A percentile compares a stretch with the other conserved stretches of the same genome.
Evolutionary conservation across 2,113 vertebrate genomes (phyloP).

Genomic region (Lynx canadensis): DNA sequence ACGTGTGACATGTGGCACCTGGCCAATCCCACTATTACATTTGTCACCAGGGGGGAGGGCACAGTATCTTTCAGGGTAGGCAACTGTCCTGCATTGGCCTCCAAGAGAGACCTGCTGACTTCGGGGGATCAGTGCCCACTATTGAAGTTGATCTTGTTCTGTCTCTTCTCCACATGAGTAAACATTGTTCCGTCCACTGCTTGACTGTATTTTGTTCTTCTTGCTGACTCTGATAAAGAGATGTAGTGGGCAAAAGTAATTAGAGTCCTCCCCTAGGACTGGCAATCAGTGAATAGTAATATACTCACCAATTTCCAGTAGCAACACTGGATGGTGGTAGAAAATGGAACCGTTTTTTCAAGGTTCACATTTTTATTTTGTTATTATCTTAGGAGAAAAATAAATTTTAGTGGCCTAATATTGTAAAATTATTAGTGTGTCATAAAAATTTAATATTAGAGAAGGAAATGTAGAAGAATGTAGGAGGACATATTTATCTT

Average conservation of each 20-base stretch:
- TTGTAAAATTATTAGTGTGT: background rate
- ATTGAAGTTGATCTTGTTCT: background rate
- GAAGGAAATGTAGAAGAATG: background rate
- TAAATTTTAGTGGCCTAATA: background rate
- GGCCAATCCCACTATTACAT: background rate
- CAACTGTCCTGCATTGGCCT: background rate
- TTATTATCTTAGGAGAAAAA: background rate
- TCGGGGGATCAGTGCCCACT: no score
- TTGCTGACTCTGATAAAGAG: background rate
- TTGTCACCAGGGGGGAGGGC: background rate
- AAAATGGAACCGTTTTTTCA: background rate
- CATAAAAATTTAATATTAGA: background rate
- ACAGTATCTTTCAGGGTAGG: background rate
- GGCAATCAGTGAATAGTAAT: background rate
- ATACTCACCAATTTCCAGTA: background rate
- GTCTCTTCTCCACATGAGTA: background rate
- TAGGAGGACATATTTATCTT: background rate
- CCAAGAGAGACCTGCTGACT: background rate
- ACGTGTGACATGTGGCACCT: background rate
- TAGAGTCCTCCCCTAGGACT: background rate
- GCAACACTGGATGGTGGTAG: background rate
- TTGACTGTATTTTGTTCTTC: background rate
- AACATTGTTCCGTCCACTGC: background rate
- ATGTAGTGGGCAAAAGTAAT: background rate
- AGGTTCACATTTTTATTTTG: background rate